Percentiles rank a stretch among this genome's conserved stretches.
These are phyloP conservation scores for Epistrophe eligans DNA, from an alignment of 2,888 invertebrate genomes.

Conservation along the genomic window DNA sequence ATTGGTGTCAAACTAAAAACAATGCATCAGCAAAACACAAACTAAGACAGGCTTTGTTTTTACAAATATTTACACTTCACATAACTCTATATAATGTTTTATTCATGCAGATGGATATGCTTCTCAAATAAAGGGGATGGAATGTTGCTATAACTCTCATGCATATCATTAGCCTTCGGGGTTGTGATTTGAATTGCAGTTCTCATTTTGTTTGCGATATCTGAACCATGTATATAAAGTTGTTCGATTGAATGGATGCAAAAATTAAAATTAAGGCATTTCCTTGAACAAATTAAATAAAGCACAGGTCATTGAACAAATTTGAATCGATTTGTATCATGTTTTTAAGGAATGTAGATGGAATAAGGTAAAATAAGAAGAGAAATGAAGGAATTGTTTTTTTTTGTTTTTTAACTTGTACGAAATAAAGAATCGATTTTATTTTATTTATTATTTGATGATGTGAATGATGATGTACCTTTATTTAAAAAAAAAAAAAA, in stretches of 20 bases:
- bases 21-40: constrained; percentile 1
- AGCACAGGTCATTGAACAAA: constrained; percentile 25
- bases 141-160: constrained; percentile 9
- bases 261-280: constrained; percentile 7
- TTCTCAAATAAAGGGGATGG: neutral
- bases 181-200: constrained; percentile 8
- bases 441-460: neutral
- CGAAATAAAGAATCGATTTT: neutral
- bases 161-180: constrained; percentile 26
- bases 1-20: constrained; percentile 71
- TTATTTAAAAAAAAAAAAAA: too few species aligned
- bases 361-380: neutral
- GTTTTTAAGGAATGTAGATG: neutral
- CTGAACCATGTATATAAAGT: constrained; percentile 2
- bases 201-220: constrained; percentile 11
- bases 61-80: constrained; percentile 30
- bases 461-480: neutral
- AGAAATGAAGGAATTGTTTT: neutral
- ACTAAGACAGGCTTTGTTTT: neutral
- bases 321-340: neutral
- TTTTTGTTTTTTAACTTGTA: neutral
- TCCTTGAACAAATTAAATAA: constrained; percentile 2
- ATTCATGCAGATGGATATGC: constrained; percentile 33
- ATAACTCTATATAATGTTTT: constrained; percentile 23
- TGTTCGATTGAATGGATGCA: constrained; percentile 6